Conservation (phyloP, 2,797 vertebrate genomes). For the Cossypha polioptera region DNA sequence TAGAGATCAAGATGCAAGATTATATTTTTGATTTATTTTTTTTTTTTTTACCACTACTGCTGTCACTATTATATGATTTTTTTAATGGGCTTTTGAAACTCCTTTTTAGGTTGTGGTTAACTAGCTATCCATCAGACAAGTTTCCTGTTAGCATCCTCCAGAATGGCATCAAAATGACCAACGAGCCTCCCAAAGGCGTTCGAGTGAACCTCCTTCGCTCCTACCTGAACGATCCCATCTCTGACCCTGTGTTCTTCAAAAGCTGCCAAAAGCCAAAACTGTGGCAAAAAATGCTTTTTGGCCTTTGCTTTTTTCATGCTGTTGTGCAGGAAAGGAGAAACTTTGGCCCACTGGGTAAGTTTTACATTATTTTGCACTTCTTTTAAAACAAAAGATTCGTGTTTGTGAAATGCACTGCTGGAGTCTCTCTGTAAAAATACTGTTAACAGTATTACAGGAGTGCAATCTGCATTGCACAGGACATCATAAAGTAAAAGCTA, state of each 20-base stretch:
- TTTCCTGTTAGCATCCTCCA: conserved; percentile 94
- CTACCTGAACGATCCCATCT: conserved; percentile 89
- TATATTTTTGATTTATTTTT: neutral
- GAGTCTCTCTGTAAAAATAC: neutral
- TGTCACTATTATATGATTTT: neutral
- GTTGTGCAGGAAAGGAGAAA: conserved; percentile 92
- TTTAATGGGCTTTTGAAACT: neutral
- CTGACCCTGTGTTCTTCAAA: conserved; percentile 84
- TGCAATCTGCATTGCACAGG: neutral
- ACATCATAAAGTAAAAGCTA: neutral
- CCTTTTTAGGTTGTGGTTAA: conserved; percentile 87
- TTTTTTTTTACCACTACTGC: neutral
- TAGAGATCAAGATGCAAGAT: neutral
- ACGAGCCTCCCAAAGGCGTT: conserved; percentile 92
- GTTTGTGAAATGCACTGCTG: neutral
- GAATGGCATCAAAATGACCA: conserved; percentile 96
- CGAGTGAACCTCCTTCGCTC: conserved; percentile 90
- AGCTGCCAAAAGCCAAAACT: conserved; percentile 82
- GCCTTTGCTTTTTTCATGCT: conserved; percentile 94
- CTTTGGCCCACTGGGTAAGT: conserved; percentile 89
- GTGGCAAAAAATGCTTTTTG: conserved; percentile 91
- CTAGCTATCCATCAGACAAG: conserved; percentile 92
- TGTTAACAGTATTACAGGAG: neutral
- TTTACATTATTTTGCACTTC: neutral
- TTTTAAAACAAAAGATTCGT: neutral